A percentile compares a stretch with the other conserved stretches of the same genome.
Evolutionary conservation across 2,113 vertebrate genomes (phyloP).

Genomic region (Misgurnus anguillicaudatus): DNA sequence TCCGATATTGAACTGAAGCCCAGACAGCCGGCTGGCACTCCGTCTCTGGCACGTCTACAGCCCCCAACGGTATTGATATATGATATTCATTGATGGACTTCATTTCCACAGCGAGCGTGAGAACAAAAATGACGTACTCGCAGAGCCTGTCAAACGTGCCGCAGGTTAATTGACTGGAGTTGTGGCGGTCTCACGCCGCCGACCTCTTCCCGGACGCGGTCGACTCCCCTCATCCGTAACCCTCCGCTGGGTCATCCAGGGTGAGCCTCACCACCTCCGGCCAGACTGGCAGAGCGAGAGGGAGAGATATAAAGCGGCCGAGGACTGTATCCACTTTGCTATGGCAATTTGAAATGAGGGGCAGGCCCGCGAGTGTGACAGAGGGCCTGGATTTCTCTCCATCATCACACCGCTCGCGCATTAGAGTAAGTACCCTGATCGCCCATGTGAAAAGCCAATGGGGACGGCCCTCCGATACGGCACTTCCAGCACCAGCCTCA

Average conservation of each 20-base stretch:
- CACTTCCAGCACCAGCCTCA: slow-evolving; percentile 58
- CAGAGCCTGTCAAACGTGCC: slow-evolving; percentile 28
- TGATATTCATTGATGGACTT: slow-evolving; percentile 30
- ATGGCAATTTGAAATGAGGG: slow-evolving; percentile 31
- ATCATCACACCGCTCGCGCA: slow-evolving; percentile 56
- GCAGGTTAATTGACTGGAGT: slow-evolving; percentile 52
- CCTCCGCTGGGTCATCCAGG: slow-evolving; percentile 5
- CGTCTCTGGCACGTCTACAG: slow-evolving; percentile 19
- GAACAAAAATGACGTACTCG: slow-evolving; percentile 25
- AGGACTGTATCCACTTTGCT: slow-evolving; percentile 3
- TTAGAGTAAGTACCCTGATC: slow-evolving; percentile 72
- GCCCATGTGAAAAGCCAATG: slow-evolving; percentile 67
- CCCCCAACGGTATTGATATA: slow-evolving; percentile 29
- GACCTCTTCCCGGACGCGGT: slow-evolving; percentile 23
- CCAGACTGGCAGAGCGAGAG: neutral
- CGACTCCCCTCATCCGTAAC: slow-evolving; percentile 24
- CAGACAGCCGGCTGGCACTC: slow-evolving; percentile 39
- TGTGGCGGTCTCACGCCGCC: slow-evolving; percentile 31
- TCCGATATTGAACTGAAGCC: slow-evolving; percentile 9
- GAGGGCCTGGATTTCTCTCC: slow-evolving; percentile 18
- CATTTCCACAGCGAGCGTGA: slow-evolving; percentile 20
- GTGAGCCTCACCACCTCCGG: neutral
- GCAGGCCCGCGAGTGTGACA: slow-evolving; percentile 13
- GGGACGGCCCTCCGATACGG: slow-evolving; percentile 41
- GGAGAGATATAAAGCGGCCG: slow-evolving; percentile 4